Evolutionary conservation across 2,113 vertebrate species (phyloP), one percentile per base, ranked within the genome.

Genomic region (Hiodon alosoides): DNA sequence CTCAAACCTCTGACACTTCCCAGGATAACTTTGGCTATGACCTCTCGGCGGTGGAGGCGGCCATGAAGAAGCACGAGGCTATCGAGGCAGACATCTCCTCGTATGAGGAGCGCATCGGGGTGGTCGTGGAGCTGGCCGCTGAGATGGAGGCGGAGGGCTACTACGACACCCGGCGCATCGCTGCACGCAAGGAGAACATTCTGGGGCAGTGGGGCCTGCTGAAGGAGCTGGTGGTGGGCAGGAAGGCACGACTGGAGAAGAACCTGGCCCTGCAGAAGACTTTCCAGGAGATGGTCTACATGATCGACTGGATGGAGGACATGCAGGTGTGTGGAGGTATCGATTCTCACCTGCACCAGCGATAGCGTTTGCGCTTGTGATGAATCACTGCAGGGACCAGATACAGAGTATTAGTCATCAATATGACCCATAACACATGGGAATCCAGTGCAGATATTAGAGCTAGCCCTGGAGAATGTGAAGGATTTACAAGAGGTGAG

Each of bases 261-360:
- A 97, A 97, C 80, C 78, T 98, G 79, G 92, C 94, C 0, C 86
- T 98, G 59, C 97, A 98, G 89, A 97, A 93, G 78, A 92, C 95
- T 79, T 98, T 98, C 81, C 97, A 98, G 85, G 97, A 98, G 81
- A 98, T 98, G 97, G 97, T 98, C 75, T 95, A 98, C 87, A 98
- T 98, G 97, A 98, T 98, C 0, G 95, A 97, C 86, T 98, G 97
- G 97, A 98, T 98, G 97, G 97, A 98, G 83, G 96, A 96, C 79
- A 95, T 94, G 85, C 96, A 98, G 94, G 96, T 96, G 17, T 11
- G 53, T 66, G n/a, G 55, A 52, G 47, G 16, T 3, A 7, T 16
- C n/a, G 50, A 60, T n/a, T 55, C 6, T 47, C 5, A 10, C 46
- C 53, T 52, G n/a, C 16, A 62, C 51, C 16, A 17, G n/a, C 5